phyloP scores from a whole-genome alignment of 2,113 vertebrate species.

The Leucoraja erinaceus region DNA sequence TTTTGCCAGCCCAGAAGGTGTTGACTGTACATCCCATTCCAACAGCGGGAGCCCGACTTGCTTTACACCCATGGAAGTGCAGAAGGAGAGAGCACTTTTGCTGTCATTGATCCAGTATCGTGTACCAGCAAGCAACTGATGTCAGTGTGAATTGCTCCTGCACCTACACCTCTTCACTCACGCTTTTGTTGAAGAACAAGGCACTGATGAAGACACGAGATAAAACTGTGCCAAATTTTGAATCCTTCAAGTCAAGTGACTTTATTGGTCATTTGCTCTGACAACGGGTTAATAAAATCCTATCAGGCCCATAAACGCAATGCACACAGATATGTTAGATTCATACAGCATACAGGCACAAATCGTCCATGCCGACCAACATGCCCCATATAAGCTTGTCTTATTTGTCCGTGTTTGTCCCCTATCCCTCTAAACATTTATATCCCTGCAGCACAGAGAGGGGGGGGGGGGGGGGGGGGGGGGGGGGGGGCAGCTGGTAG shows the following conservation, averaged over 20 bases:
- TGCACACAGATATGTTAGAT: too few relatives aligned
- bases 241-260: not conserved
- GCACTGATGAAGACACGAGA: not conserved
- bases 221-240: not conserved
- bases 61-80: not conserved
- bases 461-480: too few relatives aligned
- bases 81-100: not conserved
- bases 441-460: too few relatives aligned
- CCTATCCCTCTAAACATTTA: too few relatives aligned
- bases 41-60: not conserved
- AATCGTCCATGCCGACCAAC: too few relatives aligned
- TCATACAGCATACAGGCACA: too few relatives aligned
- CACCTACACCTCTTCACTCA: not conserved
- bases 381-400: too few relatives aligned
- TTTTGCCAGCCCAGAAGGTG: not conserved
- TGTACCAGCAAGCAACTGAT: not conserved
- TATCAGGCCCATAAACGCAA: too few relatives aligned
- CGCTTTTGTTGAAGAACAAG: not conserved
- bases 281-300: not conserved
- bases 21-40: not conserved
- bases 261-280: not conserved
- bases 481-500: too few relatives aligned
- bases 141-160: not conserved
- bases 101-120: not conserved
- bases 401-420: too few relatives aligned